Conservation (phyloP, 2,888 invertebrate genomes). For the Ernsta delagoae region DNA sequence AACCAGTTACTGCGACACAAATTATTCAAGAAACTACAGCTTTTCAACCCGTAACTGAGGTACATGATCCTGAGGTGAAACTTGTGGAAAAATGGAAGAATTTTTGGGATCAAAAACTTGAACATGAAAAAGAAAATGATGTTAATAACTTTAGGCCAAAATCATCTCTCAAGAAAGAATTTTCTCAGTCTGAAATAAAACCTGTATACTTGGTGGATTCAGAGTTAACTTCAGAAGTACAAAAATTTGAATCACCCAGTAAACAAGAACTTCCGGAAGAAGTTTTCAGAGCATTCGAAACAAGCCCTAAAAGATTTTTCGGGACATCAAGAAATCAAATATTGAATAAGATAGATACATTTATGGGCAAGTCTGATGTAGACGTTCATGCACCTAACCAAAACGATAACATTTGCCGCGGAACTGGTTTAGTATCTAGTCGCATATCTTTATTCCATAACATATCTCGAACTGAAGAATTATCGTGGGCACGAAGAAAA, state of each 20-base stretch:
- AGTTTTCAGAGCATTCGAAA: slow-evolving; percentile 79
- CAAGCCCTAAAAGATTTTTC: slow-evolving; percentile 79
- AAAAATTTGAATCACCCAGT: slow-evolving; percentile 35
- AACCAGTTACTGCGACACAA: slow-evolving; percentile 27
- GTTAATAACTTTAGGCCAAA: slow-evolving; percentile 45
- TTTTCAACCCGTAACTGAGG: slow-evolving; percentile 41
- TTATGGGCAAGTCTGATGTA: slow-evolving; percentile 64
- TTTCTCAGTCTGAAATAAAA: background rate
- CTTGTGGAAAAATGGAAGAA: slow-evolving; percentile 74
- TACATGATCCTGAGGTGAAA: slow-evolving; percentile 51
- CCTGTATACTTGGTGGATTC: slow-evolving; percentile 8
- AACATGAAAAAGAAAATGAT: slow-evolving; percentile 55
- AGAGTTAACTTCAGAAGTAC: slow-evolving; percentile 26
- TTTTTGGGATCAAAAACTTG: slow-evolving; percentile 74
- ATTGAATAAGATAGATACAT: slow-evolving; percentile 76
- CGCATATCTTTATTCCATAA: slow-evolving; percentile 77
- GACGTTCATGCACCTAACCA: slow-evolving; percentile 55
- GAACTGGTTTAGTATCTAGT: slow-evolving; percentile 78
- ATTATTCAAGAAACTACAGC: slow-evolving; percentile 39
- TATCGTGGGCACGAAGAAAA: slow-evolving; percentile 58
- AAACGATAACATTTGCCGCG: slow-evolving; percentile 55
- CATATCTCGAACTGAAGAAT: slow-evolving; percentile 69
- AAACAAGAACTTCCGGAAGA: slow-evolving; percentile 78
- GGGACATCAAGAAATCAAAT: slow-evolving; percentile 78
- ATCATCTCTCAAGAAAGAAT: slow-evolving; percentile 42